Evolutionary conservation across 2,113 vertebrate genomes (phyloP), one percentile per base, ranked within the genome.

Genomic region (Eretmochelys imbricata): DNA sequence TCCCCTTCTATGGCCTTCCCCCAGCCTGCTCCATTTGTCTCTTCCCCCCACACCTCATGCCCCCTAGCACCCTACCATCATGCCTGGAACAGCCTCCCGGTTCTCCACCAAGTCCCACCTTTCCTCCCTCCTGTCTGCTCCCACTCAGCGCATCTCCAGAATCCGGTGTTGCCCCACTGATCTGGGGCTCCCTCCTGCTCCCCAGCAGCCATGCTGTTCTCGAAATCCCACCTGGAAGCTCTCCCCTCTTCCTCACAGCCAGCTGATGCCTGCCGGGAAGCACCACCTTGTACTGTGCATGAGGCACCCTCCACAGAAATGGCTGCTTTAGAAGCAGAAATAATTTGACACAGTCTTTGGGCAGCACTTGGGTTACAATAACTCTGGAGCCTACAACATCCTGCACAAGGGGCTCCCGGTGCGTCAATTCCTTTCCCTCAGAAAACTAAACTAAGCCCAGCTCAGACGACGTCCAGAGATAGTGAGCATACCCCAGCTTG

Each of bases 31-130:
- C 42, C 75, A 48, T 46, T 27, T 48, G 11, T 27, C 24, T 46
- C 38, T 75, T 20, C 25, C 24, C n/a, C 51, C 0, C 16, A 50
- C 17, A n/a, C 48, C 25, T 48, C 0, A 0, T 8, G 69, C 31
- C 69, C 49, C 9, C 13, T 14, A 38, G 14, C 6, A 27, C 4
- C 22, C 3, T 35, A 16, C 65, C 16, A n/a, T 38, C 57, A 59
- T 59, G n/a, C 65, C 65, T n/a, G n/a, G 65, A 22, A 69, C 8
- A 13, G 6, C 27, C 75, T 78, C 42, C 29, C 42, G 10, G 29
- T 17, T 31, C 49, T 19, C 65, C n/a, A 38, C 65, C 65, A 72
- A 72, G 65, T 72, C 65, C 14, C 17, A 38, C 19, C 65, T 72
- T 9, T 72, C 19, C 17, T 22, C 65, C 19, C 59, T 62, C 59